Base-by-base conservation (phyloP, 2,113 vertebrate genomes). In the Carassius auratus region DNA sequence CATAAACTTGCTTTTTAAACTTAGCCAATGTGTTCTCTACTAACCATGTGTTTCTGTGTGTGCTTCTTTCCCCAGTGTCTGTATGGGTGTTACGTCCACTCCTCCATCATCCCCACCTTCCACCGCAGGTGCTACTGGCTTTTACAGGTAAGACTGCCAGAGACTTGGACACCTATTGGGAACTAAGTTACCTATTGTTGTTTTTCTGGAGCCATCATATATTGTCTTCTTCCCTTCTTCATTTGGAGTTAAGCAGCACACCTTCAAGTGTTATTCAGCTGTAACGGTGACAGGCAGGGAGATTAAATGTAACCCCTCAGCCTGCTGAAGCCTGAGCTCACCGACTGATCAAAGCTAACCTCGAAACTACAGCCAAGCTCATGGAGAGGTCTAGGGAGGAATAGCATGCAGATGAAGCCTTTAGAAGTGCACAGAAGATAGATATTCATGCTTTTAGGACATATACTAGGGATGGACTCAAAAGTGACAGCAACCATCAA, bases 81-180 rank as follows among this genome's bases (percentile, higher is more conserved):
- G 91, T 99, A 99, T 75, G 98, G 98, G 95, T 99, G 98, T 94
- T 99, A 99, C 76, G 98, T 99, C 89, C 98, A 99, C 94, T 99
- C 98, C 92, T 99, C 98, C 94, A 98, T 99, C 96, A 99, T 99
- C 95, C 98, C 98, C 93, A 99, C 98, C 92, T 99, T 99, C 96
- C 98, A 99, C 95, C 96, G 98, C 92, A 95, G 98, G 96, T 99
- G 98, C 96, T 99, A 99, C 95, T 99, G 98, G 98, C 97, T 99
- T 93, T 97, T 99, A 93, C 98, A 99, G 97, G 97, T 99, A 97
- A 96, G 96, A 91, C 79, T 88, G 82, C 1, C 86, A 30, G 87
- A 87, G n/a, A 83, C 75, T 77, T 78, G 86, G 87, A 83, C 81
- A 77, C 79, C 85, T 91, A 83, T 88, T 85, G 79, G 17, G 69